Conservation (phyloP, 2,797 vertebrate species). For the Natrix natrix region DNA sequence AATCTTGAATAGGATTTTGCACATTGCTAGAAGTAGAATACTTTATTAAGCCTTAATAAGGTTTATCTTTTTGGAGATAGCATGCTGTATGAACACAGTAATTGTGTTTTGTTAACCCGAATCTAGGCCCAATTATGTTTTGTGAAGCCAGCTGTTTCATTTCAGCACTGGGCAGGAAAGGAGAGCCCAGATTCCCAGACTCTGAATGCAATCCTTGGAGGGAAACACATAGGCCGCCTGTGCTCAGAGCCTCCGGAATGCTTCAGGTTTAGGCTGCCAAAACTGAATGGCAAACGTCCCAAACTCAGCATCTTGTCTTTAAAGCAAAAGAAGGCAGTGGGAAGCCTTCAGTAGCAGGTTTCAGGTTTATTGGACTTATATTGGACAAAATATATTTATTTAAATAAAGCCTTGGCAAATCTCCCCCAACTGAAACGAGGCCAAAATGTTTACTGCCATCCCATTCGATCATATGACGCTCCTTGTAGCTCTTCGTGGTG, state of each 20-base stretch:
- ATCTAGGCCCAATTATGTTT: background rate
- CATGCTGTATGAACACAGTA: background rate
- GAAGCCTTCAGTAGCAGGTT: background rate
- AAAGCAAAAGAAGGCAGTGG: background rate
- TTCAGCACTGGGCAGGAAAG: background rate
- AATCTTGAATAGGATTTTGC: background rate
- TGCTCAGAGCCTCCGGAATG: background rate
- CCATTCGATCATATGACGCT: background rate
- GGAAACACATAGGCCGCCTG: background rate
- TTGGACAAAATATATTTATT: background rate
- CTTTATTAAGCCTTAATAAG: background rate
- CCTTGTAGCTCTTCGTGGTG: background rate
- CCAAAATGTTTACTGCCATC: background rate
- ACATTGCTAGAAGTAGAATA: background rate
- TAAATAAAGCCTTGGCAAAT: background rate
- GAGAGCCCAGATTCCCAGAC: background rate
- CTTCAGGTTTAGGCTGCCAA: background rate
- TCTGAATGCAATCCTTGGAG: too few species aligned
- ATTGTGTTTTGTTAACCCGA: background rate
- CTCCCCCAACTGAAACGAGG: background rate
- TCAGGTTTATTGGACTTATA: too few species aligned
- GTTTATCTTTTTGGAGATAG: background rate
- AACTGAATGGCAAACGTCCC: background rate
- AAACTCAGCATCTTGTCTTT: background rate
- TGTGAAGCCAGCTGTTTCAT: background rate